phyloP scores from a whole-genome alignment of 2,888 invertebrate species.

The Aromia moschata region DNA sequence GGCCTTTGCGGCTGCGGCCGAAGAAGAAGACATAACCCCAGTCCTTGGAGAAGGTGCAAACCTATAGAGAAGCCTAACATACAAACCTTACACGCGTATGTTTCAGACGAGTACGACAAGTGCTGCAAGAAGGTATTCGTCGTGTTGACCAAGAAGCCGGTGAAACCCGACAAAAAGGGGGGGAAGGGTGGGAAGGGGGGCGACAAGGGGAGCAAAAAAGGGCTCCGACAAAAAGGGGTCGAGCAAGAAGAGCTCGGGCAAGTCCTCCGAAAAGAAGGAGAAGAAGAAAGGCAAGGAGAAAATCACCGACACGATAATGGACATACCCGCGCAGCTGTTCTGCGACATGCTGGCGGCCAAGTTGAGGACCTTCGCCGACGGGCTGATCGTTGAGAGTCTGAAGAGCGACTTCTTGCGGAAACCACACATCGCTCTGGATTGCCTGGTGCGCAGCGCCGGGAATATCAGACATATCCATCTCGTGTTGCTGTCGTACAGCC shows the following conservation, averaged over 20 bases:
- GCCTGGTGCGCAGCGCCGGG: slow-evolving; percentile 51
- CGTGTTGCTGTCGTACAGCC: slow-evolving; percentile 44
- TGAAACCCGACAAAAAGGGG: slow-evolving; percentile 33
- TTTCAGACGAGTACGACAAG: slow-evolving; percentile 51
- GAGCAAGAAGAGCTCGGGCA: not conserved
- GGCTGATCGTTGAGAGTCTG: slow-evolving; percentile 56
- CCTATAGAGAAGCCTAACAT: not conserved
- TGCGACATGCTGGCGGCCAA: slow-evolving; percentile 46
- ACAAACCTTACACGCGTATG: not conserved
- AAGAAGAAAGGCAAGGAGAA: slow-evolving; percentile 1
- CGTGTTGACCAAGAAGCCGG: slow-evolving; percentile 19
- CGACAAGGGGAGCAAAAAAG: slow-evolving; percentile 8
- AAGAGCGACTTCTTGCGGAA: slow-evolving; percentile 52
- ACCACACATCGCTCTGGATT: slow-evolving; percentile 46
- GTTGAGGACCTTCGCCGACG: slow-evolving; percentile 29
- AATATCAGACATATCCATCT: slow-evolving; percentile 54
- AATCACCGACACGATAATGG: slow-evolving; percentile 46
- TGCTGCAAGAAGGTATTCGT: slow-evolving; percentile 43
- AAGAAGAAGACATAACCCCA: slow-evolving; percentile 42
- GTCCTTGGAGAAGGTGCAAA: slow-evolving; percentile 39
- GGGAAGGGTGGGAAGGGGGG: slow-evolving; percentile 25
- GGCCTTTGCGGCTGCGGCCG: slow-evolving; percentile 42
- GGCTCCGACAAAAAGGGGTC: slow-evolving; percentile 28
- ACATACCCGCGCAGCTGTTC: slow-evolving; percentile 48
- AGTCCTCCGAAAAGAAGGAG: not conserved